Evolutionary conservation across 1,140 invertebrate species (phyloP).

Genomic region (Zaprionus davidi): DNA sequence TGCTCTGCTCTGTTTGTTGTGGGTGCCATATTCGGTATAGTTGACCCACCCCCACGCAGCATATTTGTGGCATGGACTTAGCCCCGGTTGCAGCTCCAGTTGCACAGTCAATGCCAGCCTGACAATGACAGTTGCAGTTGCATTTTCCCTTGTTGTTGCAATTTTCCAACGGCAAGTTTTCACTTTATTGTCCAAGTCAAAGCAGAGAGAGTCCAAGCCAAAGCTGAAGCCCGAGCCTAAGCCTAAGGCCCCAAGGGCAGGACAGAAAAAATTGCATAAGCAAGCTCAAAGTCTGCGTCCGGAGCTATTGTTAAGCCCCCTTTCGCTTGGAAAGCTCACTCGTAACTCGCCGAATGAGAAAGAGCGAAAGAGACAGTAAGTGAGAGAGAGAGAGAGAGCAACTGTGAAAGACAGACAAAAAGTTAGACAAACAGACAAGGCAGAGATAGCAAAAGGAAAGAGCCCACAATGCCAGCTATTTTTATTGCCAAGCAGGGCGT

Average conservation of each 20-base stretch:
- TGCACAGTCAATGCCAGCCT: constrained; percentile 40
- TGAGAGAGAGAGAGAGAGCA: neutral
- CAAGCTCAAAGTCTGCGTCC: constrained; percentile 62
- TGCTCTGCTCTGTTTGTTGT: constrained; percentile 35
- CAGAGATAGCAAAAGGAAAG: constrained; percentile 58
- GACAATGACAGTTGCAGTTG: constrained; percentile 50
- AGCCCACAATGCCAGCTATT: constrained; percentile 72
- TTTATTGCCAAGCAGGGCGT: constrained; percentile 76
- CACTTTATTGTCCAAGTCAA: constrained; percentile 74
- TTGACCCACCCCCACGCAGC: constrained; percentile 27
- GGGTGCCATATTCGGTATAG: constrained; percentile 31
- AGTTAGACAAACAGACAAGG: constrained; percentile 44
- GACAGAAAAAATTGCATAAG: constrained; percentile 63
- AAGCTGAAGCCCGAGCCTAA: constrained; percentile 62
- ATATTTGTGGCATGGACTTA: constrained; percentile 58
- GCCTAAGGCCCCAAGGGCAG: constrained; percentile 60
- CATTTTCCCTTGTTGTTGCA: constrained; percentile 26
- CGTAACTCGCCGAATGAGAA: constrained; percentile 61
- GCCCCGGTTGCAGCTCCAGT: constrained; percentile 35
- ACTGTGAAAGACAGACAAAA: constrained; percentile 5
- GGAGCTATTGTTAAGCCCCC: constrained; percentile 57
- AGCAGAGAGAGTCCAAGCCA: constrained; percentile 51
- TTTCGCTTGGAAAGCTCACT: constrained; percentile 54
- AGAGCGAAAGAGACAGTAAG: constrained; percentile 26
- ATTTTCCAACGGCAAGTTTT: constrained; percentile 66